Evolutionary conservation across 2,888 invertebrate genomes (phyloP), one percentile per base, ranked within the genome.

Genomic region (Luperina nickerlii): DNA sequence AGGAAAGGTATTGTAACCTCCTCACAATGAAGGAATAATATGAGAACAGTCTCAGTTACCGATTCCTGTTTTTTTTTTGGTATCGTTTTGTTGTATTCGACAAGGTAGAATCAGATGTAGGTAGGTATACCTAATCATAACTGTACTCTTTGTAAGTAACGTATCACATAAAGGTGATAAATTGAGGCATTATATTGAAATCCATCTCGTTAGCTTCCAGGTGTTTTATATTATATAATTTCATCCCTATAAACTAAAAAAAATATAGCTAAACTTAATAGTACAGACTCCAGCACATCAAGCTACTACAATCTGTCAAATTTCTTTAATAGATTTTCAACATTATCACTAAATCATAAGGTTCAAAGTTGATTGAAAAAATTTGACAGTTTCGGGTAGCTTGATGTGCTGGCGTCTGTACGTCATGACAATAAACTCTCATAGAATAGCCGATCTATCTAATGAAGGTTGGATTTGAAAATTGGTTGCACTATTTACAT

Each of bases 1-100:
- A 69, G 38, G 67, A 69, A 77, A 70, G 38, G 38, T 62, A 77
- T 54, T 69, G 72, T 63, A 68, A 63, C 27, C 15, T 45, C 6
- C 13, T 3, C 48, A 54, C 24, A n/a, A 45, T 79, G 20, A 45
- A 68, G 27, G 1, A 62, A 54, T 54, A 45, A 24, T 73, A 38
- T 20, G 54, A 67, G 38, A 38, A 60, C 27, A 24, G n/a, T 42
- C 15, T 18, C 2, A 2, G 32, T 63, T 18, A 51, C 20, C 15
- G 7, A 45, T 54, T 20, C 2, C 7, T 18, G 1, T 45, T 8
- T 42, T 27, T 7, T 51, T 51, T 45, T 75, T 32, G 0, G 9
- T 27, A 48, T 13, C 4, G 6, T 45, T 72, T 73, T 24, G 1
- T 74, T 5, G 13, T 48, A 20, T 11, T 38, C 6, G 0, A 11